Evolutionary conservation across 1,140 invertebrate genomes (phyloP).

Genomic region (Pseudomyrmex concolor): DNA sequence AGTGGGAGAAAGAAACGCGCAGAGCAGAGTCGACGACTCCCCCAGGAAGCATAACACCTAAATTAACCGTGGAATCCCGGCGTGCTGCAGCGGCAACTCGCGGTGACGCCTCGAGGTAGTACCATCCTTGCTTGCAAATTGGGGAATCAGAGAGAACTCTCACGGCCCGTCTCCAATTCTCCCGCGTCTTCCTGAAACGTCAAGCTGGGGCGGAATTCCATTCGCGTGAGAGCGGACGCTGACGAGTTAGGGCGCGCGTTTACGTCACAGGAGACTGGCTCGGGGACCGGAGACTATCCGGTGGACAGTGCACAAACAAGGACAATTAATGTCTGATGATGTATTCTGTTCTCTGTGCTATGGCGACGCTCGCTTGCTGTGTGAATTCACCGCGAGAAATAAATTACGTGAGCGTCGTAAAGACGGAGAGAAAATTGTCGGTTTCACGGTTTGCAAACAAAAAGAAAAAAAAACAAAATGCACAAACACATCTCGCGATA

Average conservation of each 20-base stretch:
- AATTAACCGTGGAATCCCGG: conserved; percentile 72
- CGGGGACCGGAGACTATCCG: conserved; percentile 12
- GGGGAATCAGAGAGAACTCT: conserved; percentile 38
- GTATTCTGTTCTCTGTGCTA: conserved; percentile 24
- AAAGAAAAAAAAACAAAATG: neutral
- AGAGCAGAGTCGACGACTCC: conserved; percentile 57
- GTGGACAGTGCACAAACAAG: conserved; percentile 39
- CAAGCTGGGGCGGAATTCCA: conserved; percentile 15
- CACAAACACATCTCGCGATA: neutral
- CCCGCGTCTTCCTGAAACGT: neutral
- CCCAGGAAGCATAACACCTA: conserved; percentile 75
- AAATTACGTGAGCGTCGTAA: no score
- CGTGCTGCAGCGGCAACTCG: conserved; percentile 2
- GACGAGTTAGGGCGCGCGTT: conserved; percentile 51
- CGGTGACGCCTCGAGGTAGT: conserved; percentile 42
- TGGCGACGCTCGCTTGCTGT: neutral
- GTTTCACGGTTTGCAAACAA: conserved; percentile 2
- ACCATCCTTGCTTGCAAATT: conserved; percentile 66
- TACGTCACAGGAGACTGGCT: conserved; percentile 41
- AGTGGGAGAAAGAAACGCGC: conserved; percentile 5
- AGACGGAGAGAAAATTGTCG: neutral
- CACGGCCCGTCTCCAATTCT: conserved; percentile 21
- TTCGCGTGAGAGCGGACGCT: conserved; percentile 37
- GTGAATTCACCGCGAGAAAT: neutral
- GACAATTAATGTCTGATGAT: conserved; percentile 50